Evolutionary conservation across 2,113 vertebrate genomes (phyloP), one percentile per base, ranked within the genome.

Genomic region (Rhagologus leucostigma): DNA sequence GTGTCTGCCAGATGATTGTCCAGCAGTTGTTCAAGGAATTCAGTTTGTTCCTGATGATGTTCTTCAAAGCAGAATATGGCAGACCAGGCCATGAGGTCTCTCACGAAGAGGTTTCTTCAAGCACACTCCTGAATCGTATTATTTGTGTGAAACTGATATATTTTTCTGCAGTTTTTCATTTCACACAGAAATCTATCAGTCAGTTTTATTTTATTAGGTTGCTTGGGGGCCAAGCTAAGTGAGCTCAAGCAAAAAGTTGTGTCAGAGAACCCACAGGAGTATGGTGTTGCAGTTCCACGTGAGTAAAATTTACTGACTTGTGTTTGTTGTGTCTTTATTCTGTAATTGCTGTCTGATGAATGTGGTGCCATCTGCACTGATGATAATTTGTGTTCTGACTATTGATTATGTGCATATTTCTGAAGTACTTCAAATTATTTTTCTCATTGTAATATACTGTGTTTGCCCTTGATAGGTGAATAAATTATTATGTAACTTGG

Each of bases 221-320:
- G 98, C 46, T 95, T 99, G 89, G 99, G 99, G n/a, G 98, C 99
- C 92, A 98, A 80, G 32, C 96, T 99, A 74, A 98, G 98, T 26
- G 99, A 99, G 95, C 98, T 99, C 81, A 99, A 99, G 95, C 99
- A 99, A 97, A 99, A 98, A 88, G 97, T 99, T 86, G 98, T 99
- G 49, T 98, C 99, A 7, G 99, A 99, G 96, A 99, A 99, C 93
- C 99, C 99, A 13, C 98, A 98, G 49, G 98, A 97, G n/a, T 99
- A 99, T 3, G 98, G 98, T 5, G 98, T 99, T 60, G 99, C 99
- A 9, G 98, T 99, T 79, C 99, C 99, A 96, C 99, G 99, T 99
- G 97, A 99, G 99, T 98, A 70, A 52, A 69, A 50, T 33, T 16
- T 15, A 33, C 30, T 69, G 18, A 13, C 11, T 50, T 64, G 10